Evolutionary conservation across 2,113 vertebrate species (phyloP).

Genomic region (Aphyosemion australe): DNA sequence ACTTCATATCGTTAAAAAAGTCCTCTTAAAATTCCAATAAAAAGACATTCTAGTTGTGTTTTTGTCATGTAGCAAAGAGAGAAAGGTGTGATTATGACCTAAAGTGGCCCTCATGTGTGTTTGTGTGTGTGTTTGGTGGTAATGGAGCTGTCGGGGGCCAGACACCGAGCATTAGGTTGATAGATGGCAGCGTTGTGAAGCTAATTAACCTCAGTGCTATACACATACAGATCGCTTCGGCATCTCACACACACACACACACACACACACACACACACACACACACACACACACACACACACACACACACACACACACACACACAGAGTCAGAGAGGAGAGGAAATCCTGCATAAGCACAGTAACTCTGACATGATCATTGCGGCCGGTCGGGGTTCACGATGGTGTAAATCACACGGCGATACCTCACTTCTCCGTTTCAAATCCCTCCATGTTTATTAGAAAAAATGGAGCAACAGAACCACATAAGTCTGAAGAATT

Average conservation of each 20-base stretch:
- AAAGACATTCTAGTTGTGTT: background rate
- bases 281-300: too few species aligned
- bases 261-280: too few species aligned
- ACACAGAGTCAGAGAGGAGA: conserved; percentile 19
- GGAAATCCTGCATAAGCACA: background rate
- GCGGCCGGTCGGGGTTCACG: background rate
- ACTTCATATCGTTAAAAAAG: conserved; percentile 5
- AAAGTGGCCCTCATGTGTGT: conserved; percentile 26
- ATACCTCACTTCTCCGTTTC: background rate
- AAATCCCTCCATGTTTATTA: background rate
- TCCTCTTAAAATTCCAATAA: background rate
- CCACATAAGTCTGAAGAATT: conserved; percentile 25
- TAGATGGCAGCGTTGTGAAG: conserved; percentile 69
- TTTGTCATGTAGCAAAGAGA: conserved; percentile 11
- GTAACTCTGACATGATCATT: background rate
- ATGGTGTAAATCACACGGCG: background rate
- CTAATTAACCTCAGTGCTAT: conserved; percentile 75
- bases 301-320: too few species aligned
- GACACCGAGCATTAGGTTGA: conserved; percentile 67
- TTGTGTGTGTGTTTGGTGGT: conserved; percentile 42
- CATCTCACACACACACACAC: conserved; percentile 12
- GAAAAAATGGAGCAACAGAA: background rate
- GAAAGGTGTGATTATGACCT: background rate
- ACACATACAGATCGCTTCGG: conserved; percentile 31
- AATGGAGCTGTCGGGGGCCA: conserved; percentile 68